Percentiles rank a stretch among this genome's conserved stretches.
These are phyloP conservation scores for Cranoglanis bouderius DNA, from an alignment of 2,113 vertebrate species.

Conservation along the genomic window DNA sequence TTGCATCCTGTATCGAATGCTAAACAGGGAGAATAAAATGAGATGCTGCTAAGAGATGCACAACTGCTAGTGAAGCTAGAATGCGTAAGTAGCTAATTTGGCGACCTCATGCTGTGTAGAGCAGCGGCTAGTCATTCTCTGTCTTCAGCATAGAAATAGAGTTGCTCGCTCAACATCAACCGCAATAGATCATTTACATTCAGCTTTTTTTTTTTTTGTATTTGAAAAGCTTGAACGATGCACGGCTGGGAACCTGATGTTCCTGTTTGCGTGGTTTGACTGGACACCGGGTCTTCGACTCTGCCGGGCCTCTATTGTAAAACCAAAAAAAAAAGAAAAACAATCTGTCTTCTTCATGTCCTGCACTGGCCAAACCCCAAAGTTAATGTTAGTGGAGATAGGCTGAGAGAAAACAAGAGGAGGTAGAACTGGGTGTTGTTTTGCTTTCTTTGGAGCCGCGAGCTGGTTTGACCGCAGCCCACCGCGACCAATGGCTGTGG, in stretches of 20 bases:
- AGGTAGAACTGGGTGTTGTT: slow-evolving; percentile 45
- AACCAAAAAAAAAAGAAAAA: not conserved
- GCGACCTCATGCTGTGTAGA: not conserved
- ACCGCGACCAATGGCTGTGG: not conserved
- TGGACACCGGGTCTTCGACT: not conserved
- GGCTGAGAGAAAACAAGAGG: slow-evolving; percentile 44
- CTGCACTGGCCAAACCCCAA: slow-evolving; percentile 39
- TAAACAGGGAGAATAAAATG: not conserved
- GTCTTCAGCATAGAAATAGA: not conserved
- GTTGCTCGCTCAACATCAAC: not conserved
- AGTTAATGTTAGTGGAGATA: slow-evolving; percentile 49
- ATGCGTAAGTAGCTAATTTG: not conserved
- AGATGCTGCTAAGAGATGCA: not conserved
- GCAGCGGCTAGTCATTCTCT: not conserved
- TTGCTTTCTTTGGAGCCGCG: slow-evolving; percentile 44
- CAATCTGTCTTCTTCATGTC: slow-evolving; percentile 35
- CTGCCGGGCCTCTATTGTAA: not conserved
- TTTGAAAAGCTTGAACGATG: not conserved
- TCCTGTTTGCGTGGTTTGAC: not conserved
- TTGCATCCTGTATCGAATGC: not conserved
- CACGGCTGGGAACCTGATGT: not conserved
- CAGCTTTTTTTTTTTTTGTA: not conserved
- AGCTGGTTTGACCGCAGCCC: slow-evolving; percentile 27
- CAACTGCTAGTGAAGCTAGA: not conserved
- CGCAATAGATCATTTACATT: not conserved